Base-by-base conservation (phyloP, 2,888 invertebrate genomes). In the Yponomeuta evonymella region DNA sequence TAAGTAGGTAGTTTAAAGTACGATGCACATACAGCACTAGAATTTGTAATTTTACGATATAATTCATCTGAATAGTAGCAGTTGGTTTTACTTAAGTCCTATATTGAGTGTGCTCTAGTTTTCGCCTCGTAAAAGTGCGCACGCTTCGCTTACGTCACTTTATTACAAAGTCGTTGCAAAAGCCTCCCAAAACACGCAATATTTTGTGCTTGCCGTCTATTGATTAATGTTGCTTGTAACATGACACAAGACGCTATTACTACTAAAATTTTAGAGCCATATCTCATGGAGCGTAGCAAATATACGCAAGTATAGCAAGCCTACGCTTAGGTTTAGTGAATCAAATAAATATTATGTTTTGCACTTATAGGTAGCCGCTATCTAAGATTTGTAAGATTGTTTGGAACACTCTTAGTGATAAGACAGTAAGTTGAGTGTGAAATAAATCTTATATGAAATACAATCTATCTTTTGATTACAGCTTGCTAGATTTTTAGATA, bases 111-210 rank as follows among this genome's bases (percentile, higher is more conserved):
- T 15, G 71, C 65, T 71, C 70, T 67, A 72, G 67, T 67, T 72
- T 58, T 76, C 77, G 76, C 78, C 78, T 81, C 79, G 78, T 83
- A 81, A 84, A 83, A 67, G 12, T 70, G 77, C 77, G 81, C 83
- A 84, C 83, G 80, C 76, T 83, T 79, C 77, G 75, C 48, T 84
- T 81, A 78, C 81, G 75, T 76, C 76, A 82, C 77, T 77, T 76
- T 29, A 36, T 58, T 63, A 70, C 65, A 29, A 33, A 23, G 48
- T 48, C 36, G 43, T 67, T 67, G 33, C 43, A 48, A 36, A 67
- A 67, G 67, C 48, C 36, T 43, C 36, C 67, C n/a, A 65, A 30
- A 65, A 65, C 29, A 65, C 30, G 65, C 65, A 65, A 67, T 67
- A 10, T 48, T 36, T 43, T 67, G 29, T 58, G 51, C 15, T 15